phyloP scores from a whole-genome alignment of 2,113 vertebrate species.

The Cebidichthys violaceus region DNA sequence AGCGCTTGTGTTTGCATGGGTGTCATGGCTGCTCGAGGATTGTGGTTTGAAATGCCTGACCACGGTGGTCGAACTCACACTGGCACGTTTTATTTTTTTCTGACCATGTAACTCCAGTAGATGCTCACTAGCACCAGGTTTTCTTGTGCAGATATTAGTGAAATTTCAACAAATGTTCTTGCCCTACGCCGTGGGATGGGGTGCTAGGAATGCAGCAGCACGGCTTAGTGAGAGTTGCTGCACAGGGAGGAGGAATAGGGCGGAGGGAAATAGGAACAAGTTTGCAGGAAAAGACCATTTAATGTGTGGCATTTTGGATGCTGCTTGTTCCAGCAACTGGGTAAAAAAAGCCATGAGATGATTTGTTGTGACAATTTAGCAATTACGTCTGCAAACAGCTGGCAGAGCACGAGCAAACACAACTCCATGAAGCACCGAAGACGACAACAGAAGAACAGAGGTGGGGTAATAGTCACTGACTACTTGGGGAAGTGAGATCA shows the following conservation, averaged over 20 bases:
- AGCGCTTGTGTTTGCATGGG: background rate
- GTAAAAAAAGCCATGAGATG: background rate
- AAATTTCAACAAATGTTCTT: background rate
- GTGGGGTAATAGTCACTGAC: no score
- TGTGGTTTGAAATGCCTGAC: slow-evolving; percentile 11
- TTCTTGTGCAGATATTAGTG: background rate
- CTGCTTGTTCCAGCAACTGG: slow-evolving; percentile 8
- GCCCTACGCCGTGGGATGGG: background rate
- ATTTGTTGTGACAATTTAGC: background rate
- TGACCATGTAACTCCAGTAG: background rate
- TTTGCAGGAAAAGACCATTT: slow-evolving; percentile 8
- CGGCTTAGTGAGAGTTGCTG: background rate
- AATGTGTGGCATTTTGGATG: background rate
- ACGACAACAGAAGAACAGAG: no score
- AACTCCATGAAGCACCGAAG: no score
- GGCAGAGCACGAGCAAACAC: background rate
- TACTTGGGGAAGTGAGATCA: background rate
- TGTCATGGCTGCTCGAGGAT: slow-evolving; percentile 36
- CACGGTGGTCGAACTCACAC: background rate
- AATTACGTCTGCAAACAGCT: background rate
- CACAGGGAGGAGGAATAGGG: slow-evolving; percentile 12
- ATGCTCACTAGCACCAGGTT: background rate
- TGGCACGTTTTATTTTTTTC: background rate
- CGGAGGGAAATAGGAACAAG: background rate
- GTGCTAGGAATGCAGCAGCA: background rate